Base-by-base conservation (phyloP, 2,113 vertebrate species). In the Anseranas semipalmata region DNA sequence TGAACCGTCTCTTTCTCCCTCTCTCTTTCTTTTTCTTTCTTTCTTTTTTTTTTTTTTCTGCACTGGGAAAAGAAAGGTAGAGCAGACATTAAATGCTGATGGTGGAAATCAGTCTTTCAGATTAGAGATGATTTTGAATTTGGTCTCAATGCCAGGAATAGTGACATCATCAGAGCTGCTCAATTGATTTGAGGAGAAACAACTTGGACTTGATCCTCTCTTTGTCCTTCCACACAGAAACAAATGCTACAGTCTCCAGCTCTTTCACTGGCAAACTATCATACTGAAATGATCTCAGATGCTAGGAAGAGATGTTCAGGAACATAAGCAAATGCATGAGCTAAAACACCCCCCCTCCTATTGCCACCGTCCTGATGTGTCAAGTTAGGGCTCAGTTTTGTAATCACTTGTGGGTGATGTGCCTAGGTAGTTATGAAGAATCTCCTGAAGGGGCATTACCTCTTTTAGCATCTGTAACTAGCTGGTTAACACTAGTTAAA, bases 51-150 rank as follows among this genome's bases (percentile, higher is more conserved):
- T 53, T 60, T 56, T 20, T 15, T n/a, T 4, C 43, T 95, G 79
- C 87, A 30, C 39, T 18, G 53, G 75, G 39, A 93, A 91, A 89
- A 95, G 73, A 85, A 83, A 96, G 89, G 56, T 88, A 78, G 28
- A 87, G 66, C 65, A 90, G 95, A 87, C 73, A 16, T 82, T 95
- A 96, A 82, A 97, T 89, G 86, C 95, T 95, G 89, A 52, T 85
- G 85, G 84, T 93, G 89, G 92, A 97, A 96, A 97, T 96, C 95
- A 95, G 86, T 97, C 91, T 91, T 82, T 41, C 43, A 74, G 55
- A 63, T 92, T 95, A 73, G 60, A 95, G 94, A 75, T 94, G 96
- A 97, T 94, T 96, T 86, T 95, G 83, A 93, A 94, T 88, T 85
- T 95, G 76, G 45, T 76, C 65, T 77, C 37, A 32, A 78, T 77